Conservation (phyloP, 2,888 invertebrate genomes). For the Meta bourneti region DNA sequence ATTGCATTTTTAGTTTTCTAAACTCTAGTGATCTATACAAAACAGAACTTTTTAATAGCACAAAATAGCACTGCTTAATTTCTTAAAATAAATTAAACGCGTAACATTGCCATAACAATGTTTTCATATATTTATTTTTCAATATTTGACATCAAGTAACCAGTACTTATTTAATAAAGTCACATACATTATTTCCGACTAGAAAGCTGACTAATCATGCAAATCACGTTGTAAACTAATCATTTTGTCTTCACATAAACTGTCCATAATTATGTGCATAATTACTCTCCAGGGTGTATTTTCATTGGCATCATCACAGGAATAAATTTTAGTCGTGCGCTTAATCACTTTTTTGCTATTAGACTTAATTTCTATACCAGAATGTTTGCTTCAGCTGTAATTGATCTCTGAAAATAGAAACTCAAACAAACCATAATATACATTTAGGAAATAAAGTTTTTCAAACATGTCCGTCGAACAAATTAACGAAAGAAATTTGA, state of each 20-base stretch:
- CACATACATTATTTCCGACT: background rate
- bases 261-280: background rate
- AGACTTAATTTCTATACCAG: background rate
- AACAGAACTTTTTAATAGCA: no score
- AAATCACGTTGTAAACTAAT: constrained; percentile 15
- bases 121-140: no score
- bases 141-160: no score
- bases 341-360: background rate
- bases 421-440: no score
- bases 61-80: no score
- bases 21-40: no score
- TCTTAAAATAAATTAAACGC: no score
- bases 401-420: background rate
- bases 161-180: background rate
- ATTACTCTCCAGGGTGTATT: constrained; percentile 8
- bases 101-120: no score
- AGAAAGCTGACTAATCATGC: background rate
- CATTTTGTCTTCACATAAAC: constrained; percentile 13
- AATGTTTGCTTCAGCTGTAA: background rate
- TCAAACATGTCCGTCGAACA: no score
- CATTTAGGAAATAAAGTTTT: no score
- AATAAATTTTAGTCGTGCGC: background rate
- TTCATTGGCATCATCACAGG: background rate
- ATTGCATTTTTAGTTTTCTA: no score
- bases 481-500: no score